Base-by-base conservation (phyloP, 1,140 invertebrate species). In the Drosophila teissieri region DNA sequence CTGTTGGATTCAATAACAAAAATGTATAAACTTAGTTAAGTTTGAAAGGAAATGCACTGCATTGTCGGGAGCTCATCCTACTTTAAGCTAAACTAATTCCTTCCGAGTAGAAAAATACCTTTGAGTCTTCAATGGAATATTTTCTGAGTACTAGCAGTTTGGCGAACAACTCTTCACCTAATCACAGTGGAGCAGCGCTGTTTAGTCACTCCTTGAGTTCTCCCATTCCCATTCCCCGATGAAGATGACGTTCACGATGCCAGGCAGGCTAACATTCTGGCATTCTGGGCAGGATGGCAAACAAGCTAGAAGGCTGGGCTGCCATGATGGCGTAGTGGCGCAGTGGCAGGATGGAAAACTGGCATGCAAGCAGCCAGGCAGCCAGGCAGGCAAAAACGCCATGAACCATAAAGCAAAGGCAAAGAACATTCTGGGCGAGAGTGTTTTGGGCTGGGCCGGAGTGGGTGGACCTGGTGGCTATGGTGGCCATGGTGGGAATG, bases 331-430 rank as follows among this genome's bases (percentile, higher is more conserved):
- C 10, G 36, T 10, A 10, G 44, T 11, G 19, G 19, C 19, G 2
- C 2, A 17, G 46, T 34, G 64, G 57, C 24, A 39, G 36, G 36
- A 19, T 34, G 64, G 45, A n/a, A 68, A 19, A 31, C 42, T 34
- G 48, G 67, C 67, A 69, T 37, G 44, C 58, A 45, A 58, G 42
- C 51, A 19, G 55, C 17, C 51, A 58, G 64, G 42, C 51, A 19
- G 55, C 17, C 51, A 58, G 64, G 52, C 55, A 56, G 55, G 60
- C 58, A 61, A 76, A 72, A 70, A 77, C 65, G 52, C 56, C 68
- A 61, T 88, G 64, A 72, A 72, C 69, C 78, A 88, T 72, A 62
- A 78, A 81, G 51, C 73, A 63, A 74, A 58, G 48, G 67, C 63
- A 77, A 73, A 77, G 78, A 72, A 72, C 68, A 70, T 72, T 48